A percentile compares a stretch with the other conserved stretches of the same genome.
Evolutionary conservation across 2,113 vertebrate species (phyloP).

Genomic region (Phasianus colchicus): DNA sequence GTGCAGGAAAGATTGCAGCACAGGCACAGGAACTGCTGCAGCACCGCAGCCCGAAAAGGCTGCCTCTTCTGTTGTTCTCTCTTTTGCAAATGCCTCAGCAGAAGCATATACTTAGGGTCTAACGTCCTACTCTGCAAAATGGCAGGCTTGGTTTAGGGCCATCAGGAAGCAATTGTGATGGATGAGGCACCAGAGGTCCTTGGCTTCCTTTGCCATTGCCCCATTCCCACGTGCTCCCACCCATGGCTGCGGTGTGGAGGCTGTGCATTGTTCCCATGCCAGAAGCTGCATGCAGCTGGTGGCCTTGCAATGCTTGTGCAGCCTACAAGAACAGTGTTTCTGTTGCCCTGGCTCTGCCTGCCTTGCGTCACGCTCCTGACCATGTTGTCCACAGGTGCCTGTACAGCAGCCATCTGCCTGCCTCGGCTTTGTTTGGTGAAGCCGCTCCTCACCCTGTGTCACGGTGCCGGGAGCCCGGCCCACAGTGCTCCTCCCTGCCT

Average conservation of each 20-base stretch:
- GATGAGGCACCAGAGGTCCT: too few species aligned
- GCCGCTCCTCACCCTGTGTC: neutral
- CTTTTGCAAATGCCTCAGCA: neutral
- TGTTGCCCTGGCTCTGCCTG: neutral
- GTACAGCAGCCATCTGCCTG: neutral
- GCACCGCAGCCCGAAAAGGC: neutral
- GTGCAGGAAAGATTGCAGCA: neutral
- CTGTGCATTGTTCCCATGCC: neutral
- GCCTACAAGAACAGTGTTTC: neutral
- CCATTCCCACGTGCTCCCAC: neutral
- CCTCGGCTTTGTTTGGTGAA: neutral
- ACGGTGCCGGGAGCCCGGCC: neutral
- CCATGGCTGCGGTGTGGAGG: rapidly evolving
- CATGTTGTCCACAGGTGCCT: neutral
- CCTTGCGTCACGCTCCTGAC: rapidly evolving
- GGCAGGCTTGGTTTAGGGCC: neutral
- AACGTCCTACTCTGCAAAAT: neutral
- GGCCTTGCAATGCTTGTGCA: rapidly evolving
- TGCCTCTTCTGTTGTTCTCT: neutral
- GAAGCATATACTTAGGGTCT: neutral
- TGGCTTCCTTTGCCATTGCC: neutral
- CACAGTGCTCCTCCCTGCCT: neutral
- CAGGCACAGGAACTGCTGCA: neutral
- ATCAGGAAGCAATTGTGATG: too few species aligned
- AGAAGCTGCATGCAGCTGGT: rapidly evolving